Base-by-base conservation (phyloP, 2,797 vertebrate genomes). In the Otus scops region DNA sequence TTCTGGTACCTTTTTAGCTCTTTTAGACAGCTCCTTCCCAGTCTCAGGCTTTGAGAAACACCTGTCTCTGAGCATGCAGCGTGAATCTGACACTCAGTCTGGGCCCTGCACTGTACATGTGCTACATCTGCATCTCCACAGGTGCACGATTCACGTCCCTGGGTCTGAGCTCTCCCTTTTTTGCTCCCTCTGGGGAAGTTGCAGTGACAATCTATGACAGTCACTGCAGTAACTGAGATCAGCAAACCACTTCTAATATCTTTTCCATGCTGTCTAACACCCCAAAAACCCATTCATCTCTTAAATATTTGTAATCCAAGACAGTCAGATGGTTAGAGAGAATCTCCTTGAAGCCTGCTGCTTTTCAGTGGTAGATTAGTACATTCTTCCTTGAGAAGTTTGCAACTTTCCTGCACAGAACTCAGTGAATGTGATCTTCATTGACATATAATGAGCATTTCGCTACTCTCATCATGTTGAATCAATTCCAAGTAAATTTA, bases 401-500 rank as follows among this genome's bases (percentile, higher is more conserved):
- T 81, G 45, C 45, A 53, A 45, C 28, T 71, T 75, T 77, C 53
- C 43, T 65, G 54, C 34, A 56, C 20, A 60, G 30, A 81, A 34
- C 23, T 24, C 7, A 2, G 13, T 9, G 15, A 51, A 64, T 7
- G 13, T 39, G 65, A 84, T 53, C 13, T 78, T 75, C 57, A 32
- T 14, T 51, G 71, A 59, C 39, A 68, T 24, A 22, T 19, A 92
- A 88, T 7, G 32, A 93, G 7, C 47, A 76, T 78, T 84, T 78
- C 8, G 57, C 41, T 71, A 32, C 20, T 53, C 48, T 51, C 50
- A 88, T 7, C 1, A 48, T 53, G 15, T 11, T 84, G 83, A 71
- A 71, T 69, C 53, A 76, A 86, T 75, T 90, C 64, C 64, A 88
- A 92, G 10, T 23, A 79, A 79, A 13, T 63, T 73, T 54, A 92